These are phyloP conservation scores for Bradynema listronoti DNA, from an alignment of 1,140 invertebrate genomes.

Conservation along the genomic window DNA sequence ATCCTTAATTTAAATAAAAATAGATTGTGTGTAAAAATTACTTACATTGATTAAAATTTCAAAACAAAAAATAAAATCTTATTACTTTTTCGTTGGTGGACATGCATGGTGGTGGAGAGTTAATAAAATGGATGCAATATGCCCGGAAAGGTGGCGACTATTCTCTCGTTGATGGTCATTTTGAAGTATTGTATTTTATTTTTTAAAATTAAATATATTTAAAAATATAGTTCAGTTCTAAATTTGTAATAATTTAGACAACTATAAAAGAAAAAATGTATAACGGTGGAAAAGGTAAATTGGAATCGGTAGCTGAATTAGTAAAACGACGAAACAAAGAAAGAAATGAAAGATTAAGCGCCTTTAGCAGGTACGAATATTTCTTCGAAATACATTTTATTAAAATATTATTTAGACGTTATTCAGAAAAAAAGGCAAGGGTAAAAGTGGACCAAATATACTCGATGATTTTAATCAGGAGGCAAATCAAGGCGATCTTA, in stretches of 20 bases:
- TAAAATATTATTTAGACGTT: conserved; percentile 6
- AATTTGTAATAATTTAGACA: conserved; percentile 19
- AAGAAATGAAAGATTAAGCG: conserved; percentile 51
- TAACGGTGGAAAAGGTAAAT: conserved; percentile 54
- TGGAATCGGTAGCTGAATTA: conserved; percentile 52
- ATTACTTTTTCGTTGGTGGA: too few relatives aligned
- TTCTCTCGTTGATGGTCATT: conserved; percentile 48
- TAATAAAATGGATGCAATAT: conserved; percentile 55
- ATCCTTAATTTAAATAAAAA: too few relatives aligned
- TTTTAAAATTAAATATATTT: conserved; percentile 6
- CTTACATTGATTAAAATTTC: too few relatives aligned
- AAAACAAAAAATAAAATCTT: too few relatives aligned
- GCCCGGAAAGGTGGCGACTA: conserved; percentile 50
- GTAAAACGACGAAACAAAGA: conserved; percentile 56
- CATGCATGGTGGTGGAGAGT: conserved; percentile 49
- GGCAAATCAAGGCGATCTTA: conserved; percentile 51
- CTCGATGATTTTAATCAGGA: conserved; percentile 58
- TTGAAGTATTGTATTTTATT: conserved; percentile 14
- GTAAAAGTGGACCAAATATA: conserved; percentile 57
- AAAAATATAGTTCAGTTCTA: background rate
- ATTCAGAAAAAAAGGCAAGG: conserved; percentile 55
- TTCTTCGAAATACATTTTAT: background rate
- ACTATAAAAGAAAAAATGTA: conserved; percentile 44
- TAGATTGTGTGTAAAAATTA: too few relatives aligned
- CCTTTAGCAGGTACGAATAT: conserved; percentile 23